These are phyloP conservation scores for Stegostoma tigrinum DNA, from an alignment of 2,113 vertebrate species.

Conservation along the genomic window DNA sequence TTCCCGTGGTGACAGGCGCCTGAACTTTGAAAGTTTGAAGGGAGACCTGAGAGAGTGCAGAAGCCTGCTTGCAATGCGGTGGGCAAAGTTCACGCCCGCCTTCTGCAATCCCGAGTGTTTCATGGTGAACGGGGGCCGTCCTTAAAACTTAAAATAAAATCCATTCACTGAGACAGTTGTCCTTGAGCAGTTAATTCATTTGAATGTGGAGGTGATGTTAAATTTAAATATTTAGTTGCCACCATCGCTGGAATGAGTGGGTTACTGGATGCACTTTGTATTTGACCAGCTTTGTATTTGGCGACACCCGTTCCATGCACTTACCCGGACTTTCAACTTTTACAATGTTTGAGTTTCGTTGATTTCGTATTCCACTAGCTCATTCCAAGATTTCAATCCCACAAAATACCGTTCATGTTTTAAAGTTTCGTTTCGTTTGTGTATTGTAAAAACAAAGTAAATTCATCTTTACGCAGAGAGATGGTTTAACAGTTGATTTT, in stretches of 20 bases:
- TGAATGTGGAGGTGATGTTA: not conserved
- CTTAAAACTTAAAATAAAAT: not conserved
- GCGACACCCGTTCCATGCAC: not conserved
- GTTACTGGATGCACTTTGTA: not conserved
- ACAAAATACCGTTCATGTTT: not conserved
- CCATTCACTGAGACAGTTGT: not conserved
- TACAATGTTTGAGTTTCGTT: not conserved
- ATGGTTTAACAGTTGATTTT: not conserved
- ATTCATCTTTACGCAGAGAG: not conserved
- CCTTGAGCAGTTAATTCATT: not conserved
- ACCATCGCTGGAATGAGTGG: no score
- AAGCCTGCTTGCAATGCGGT: not conserved
- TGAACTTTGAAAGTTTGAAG: not conserved
- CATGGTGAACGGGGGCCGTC: not conserved
- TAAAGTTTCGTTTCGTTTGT: not conserved
- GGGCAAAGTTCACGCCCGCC: slow-evolving; percentile 23
- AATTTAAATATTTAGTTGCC: not conserved
- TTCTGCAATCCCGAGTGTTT: not conserved
- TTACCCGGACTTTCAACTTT: not conserved
- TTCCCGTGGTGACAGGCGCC: not conserved
- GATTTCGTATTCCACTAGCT: not conserved
- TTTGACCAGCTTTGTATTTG: not conserved
- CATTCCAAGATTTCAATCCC: not conserved
- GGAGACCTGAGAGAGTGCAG: not conserved
- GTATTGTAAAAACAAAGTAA: not conserved